These are phyloP conservation scores for Phasianus colchicus DNA, from an alignment of 2,113 vertebrate genomes.

Conservation along the genomic window DNA sequence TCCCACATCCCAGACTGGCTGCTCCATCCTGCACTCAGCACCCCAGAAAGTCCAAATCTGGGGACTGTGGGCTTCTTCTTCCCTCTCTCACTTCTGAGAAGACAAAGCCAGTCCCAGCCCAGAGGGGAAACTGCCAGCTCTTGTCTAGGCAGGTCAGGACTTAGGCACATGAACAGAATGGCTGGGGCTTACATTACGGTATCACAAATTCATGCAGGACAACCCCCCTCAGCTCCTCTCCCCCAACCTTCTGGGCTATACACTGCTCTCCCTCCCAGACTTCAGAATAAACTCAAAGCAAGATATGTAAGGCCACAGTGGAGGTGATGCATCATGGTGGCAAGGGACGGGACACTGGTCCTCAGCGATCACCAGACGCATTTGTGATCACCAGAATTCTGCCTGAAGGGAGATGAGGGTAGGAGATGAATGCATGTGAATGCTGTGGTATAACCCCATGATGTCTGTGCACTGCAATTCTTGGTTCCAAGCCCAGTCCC, in stretches of 20 bases:
- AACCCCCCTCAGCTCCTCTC: too few relatives aligned
- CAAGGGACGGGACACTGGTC: rapidly evolving
- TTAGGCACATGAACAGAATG: background rate
- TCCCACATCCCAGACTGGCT: background rate
- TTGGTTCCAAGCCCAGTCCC: too few relatives aligned
- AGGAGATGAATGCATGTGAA: background rate
- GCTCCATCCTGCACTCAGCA: background rate
- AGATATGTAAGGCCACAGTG: background rate
- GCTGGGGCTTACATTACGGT: background rate
- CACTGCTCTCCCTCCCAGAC: background rate
- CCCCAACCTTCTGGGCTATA: background rate
- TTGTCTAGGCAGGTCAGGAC: background rate
- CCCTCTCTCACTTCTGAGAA: background rate
- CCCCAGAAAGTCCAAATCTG: background rate
- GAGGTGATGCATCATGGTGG: background rate
- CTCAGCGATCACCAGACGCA: rapidly evolving
- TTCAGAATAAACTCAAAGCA: background rate
- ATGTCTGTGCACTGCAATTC: background rate
- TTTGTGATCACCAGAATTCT: background rate
- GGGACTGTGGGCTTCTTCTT: rapidly evolving
- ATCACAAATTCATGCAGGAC: background rate
- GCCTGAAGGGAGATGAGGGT: background rate
- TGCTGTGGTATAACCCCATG: rapidly evolving
- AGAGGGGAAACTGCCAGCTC: background rate
- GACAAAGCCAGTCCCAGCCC: background rate